These are phyloP conservation scores for Aphelenchoides bicaudatus DNA, from an alignment of 2,888 invertebrate genomes.

Conservation along the genomic window DNA sequence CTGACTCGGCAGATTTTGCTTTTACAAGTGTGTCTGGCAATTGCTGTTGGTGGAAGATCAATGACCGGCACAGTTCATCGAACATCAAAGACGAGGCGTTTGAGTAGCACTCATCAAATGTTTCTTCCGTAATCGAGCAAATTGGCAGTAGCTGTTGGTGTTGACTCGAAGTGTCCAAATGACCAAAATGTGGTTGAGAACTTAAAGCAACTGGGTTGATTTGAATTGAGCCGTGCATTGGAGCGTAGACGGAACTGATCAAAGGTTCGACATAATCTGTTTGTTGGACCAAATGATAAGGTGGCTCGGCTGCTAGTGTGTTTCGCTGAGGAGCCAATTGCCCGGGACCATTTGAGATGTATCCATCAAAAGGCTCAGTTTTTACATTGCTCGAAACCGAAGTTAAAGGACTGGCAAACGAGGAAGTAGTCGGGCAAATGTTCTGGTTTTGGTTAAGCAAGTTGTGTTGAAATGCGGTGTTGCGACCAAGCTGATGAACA, in stretches of 20 bases:
- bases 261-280: constrained; percentile 10
- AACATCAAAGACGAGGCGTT: constrained; percentile 7
- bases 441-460: constrained; percentile 1
- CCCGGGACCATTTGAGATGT: constrained; percentile 16
- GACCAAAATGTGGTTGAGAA: constrained; percentile 8
- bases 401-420: constrained; percentile 16
- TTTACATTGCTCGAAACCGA: constrained; percentile 25
- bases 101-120: constrained; percentile 31
- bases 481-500: neutral
- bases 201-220: constrained; percentile 8
- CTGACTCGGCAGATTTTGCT: constrained; percentile 15
- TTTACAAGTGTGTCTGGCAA: neutral
- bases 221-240: constrained; percentile 36
- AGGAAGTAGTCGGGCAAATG: constrained; percentile 5
- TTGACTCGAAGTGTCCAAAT: constrained; percentile 3
- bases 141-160: constrained; percentile 32
- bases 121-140: constrained; percentile 56
- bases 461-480: constrained; percentile 4
- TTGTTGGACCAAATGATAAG: constrained; percentile 21
- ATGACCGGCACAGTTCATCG: neutral
- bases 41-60: constrained; percentile 4
- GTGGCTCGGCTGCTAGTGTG: constrained; percentile 17
- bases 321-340: constrained; percentile 18
- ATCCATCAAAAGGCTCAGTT: constrained; percentile 34
- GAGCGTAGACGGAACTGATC: constrained; percentile 33